These are phyloP conservation scores for Odontocerum albicorne DNA, from an alignment of 2,888 invertebrate genomes.

Conservation along the genomic window DNA sequence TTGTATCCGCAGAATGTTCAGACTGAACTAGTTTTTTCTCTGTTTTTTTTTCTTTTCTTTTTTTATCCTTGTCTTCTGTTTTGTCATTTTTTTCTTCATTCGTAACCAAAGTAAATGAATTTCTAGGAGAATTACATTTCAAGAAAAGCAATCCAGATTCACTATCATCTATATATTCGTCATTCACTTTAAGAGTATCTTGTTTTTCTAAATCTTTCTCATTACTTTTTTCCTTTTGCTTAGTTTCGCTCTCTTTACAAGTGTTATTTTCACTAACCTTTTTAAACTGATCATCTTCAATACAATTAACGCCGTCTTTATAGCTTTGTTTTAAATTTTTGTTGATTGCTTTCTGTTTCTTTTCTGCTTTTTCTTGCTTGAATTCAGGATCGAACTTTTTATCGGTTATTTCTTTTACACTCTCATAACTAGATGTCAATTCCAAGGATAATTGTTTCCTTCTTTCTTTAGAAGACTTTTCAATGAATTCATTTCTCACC, in stretches of 20 bases:
- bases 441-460: conserved; percentile 43
- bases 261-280: not conserved
- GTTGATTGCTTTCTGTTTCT: not conserved
- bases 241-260: too few relatives aligned
- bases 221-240: not conserved
- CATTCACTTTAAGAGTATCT: not conserved
- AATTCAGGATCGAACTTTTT: not conserved
- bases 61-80: not conserved
- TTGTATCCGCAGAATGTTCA: conserved; percentile 5
- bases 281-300: too few relatives aligned
- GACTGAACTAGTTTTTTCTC: too few relatives aligned
- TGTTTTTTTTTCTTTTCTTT: not conserved
- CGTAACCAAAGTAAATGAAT: conserved; percentile 14
- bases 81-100: not conserved
- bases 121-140: conserved; percentile 32
- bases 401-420: not conserved
- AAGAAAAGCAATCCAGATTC: conserved; percentile 21
- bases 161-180: conserved; percentile 3
- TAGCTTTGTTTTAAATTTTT: too few relatives aligned
- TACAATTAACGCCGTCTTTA: too few relatives aligned
- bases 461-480: conserved; percentile 32
- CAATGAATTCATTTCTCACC: conserved; percentile 39
- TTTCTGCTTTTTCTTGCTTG: not conserved
- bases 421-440: conserved; percentile 43
- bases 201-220: not conserved